Evolutionary conservation across 2,113 vertebrate species (phyloP), one percentile per base, ranked within the genome.

Genomic region (Bettongia penicillata): DNA sequence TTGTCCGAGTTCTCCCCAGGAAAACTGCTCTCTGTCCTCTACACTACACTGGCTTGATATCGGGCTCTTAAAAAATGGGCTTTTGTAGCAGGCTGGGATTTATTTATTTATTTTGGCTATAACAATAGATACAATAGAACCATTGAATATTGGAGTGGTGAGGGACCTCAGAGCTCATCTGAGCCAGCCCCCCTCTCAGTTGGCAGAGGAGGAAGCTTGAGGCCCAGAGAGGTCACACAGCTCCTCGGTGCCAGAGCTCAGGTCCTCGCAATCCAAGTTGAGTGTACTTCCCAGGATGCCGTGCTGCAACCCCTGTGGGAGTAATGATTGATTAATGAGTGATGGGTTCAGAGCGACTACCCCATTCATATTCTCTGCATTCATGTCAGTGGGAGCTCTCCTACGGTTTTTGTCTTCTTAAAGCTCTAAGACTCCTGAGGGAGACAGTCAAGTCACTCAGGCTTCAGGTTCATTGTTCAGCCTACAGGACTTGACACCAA

Each of bases 281-380:
- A 43, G 68, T 84, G 68, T n/a, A 8, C n/a, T 84, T 84, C 68
- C 68, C 68, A 84, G 68, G n/a, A 84, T 84, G 68, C 68, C 19
- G 9, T 84, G 68, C 68, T 84, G n/a, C 19, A 43, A 84, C 68
- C n/a, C 68, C 9, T 22, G 68, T 84, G n/a, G 68, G 68, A 84
- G n/a, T 84, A 84, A 84, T 84, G 68, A 84, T 84, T 84, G 68
- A 84, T 84, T 84, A 84, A 84, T 84, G 68, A 84, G 68, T 84
- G 68, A 84, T 84, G n/a, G 68, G 37, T 84, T 84, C 68, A 84
- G 37, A 84, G 68, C n/a, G n/a, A 43, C 68, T 84, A n/a, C 68
- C 68, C 68, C 68, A 84, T 84, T 84, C 68, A 84, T 43, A 43
- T 84, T 84, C 68, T 84, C n/a, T 43, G 68, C n/a, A 84, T 84